Evolutionary conservation across 2,113 vertebrate species (phyloP).

Genomic region (Fulica atra): DNA sequence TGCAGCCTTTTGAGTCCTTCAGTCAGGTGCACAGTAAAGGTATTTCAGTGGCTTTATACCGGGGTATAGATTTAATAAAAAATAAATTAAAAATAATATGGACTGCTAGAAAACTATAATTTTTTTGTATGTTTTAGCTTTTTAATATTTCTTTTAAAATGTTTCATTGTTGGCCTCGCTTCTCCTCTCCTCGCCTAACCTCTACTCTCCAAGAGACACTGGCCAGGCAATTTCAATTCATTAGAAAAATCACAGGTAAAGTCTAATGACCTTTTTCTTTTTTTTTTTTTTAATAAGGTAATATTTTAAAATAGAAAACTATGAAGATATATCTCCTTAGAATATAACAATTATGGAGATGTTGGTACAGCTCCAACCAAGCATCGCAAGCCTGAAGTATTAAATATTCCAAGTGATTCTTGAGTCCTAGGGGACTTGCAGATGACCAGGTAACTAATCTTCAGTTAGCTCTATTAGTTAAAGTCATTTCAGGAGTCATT

Average conservation of each 20-base stretch:
- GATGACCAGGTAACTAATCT: neutral
- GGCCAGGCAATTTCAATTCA: neutral
- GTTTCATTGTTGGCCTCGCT: neutral
- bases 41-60: neutral
- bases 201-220: neutral
- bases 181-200: too few species aligned
- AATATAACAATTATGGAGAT: neutral
- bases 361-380: neutral
- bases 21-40: neutral
- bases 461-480: neutral
- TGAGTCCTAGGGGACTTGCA: neutral
- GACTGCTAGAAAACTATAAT: neutral
- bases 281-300: neutral
- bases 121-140: neutral
- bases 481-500: neutral
- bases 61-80: neutral
- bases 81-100: neutral
- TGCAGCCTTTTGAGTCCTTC: neutral
- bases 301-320: neutral
- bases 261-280: neutral
- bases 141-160: neutral
- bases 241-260: neutral
- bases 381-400: neutral
- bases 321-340: neutral
- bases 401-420: neutral